Base-by-base conservation (phyloP, 2,113 vertebrate genomes). In the Motacilla alba region DNA sequence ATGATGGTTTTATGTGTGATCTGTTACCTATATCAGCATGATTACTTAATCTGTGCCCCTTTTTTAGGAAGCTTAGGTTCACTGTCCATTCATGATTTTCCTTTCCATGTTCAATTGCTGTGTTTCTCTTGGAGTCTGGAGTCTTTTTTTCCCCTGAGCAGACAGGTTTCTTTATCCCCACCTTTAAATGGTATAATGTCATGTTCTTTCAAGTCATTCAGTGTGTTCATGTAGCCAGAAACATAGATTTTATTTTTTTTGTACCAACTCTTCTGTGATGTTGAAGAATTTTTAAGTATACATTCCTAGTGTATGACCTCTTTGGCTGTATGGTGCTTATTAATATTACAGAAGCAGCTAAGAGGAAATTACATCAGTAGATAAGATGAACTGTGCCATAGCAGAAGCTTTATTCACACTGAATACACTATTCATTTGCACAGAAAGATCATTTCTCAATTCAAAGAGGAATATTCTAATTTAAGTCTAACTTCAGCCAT, bases 361-460 rank as follows among this genome's bases (percentile, higher is more conserved):
- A 93, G 93, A 97, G 98, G 97, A 98, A 98, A 97, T 98, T 86
- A 98, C 96, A 97, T 98, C 97, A 98, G 95, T 96, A 95, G 96
- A 97, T 93, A 97, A 93, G 93, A 97, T 85, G 94, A 95, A 46
- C 91, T 97, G 95, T 96, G 94, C 83, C 87, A 97, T 96, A 97
- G 95, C 95, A 63, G 97, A 70, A 97, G 97, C 97, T 97, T 97
- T 97, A 96, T 97, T 97, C 91, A 39, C 89, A 14, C 68, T 98
- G 98, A 98, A 98, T 98, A 96, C 97, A 80, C 98, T 93, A 97
- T 98, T 98, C 98, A 98, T 98, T 93, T 96, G 93, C 90, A 97
- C 97, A 97, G 97, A 98, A 97, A 98, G 97, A 97, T 97, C 97
- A 96, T 96, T 96, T 97, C 97, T 98, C 96, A 96, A 96, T 98